Base-by-base conservation (phyloP, 2,797 vertebrate species). In the Melanotaenia boesemani region DNA sequence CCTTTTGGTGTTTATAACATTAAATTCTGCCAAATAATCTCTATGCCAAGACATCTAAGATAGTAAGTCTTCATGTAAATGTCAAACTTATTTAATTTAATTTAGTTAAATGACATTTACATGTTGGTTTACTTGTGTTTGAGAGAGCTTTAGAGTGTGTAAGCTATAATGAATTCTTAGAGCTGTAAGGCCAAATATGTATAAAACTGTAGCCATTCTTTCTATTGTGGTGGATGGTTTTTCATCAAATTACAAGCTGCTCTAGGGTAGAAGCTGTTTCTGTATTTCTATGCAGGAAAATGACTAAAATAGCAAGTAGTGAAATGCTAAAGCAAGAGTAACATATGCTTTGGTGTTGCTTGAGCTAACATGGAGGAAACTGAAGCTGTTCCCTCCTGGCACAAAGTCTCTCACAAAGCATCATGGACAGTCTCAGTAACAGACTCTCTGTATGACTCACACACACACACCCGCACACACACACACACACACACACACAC, bases 381-480 rank as follows among this genome's bases (percentile, higher is more conserved):
- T 61, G 70, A 86, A 89, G 78, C 82, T 70, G 66, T 63, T 86
- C 85, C 89, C 84, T 88, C 78, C 80, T 86, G 90, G 88, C 89
- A 84, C 67, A 63, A 73, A 83, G 56, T 84, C 76, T 80, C 65
- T 81, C 83, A 85, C 82, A 88, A 86, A 91, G 79, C 81, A 77
- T 64, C 83, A 65, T 57, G 83, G 84, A 74, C 73, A 63, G 77
- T 89, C 81, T 88, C 88, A 82, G 74, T 85, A 78, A 81, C 80
- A 87, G 74, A 76, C 71, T 79, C 65, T 70, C 70, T 78, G 48
- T 10, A 30, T 89, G 85, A 87, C 79, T 84, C 64, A 37, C 26
- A 58, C 32, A 36, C 80, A 82, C 73, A 22, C 58, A 44, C 41
- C 24, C 58, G 44, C 41, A 13, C 34, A 11, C 64, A 37, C 26